phyloP scores from a whole-genome alignment of 2,888 invertebrate genomes.

The Lasioglossum calceatum region DNA sequence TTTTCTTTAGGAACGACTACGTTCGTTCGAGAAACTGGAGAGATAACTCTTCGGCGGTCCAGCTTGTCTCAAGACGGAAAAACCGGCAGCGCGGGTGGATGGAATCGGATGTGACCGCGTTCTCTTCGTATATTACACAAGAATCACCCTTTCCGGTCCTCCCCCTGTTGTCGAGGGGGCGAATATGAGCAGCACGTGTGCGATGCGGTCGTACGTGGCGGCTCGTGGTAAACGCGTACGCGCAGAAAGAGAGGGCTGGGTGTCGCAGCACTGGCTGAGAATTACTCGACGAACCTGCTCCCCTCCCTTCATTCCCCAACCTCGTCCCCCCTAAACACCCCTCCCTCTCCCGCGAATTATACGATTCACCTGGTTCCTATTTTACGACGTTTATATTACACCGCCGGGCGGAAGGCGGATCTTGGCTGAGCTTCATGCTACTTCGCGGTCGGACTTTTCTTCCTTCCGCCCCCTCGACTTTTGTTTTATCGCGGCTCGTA shows the following conservation, averaged over 20 bases:
- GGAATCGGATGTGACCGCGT: conserved; percentile 72
- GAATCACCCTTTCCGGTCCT: conserved; percentile 69
- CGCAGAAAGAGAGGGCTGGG: conserved; percentile 51
- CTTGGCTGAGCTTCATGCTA: conserved; percentile 72
- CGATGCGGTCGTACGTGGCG: conserved; percentile 73
- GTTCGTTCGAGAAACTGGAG: background rate
- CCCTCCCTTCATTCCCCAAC: conserved; percentile 43
- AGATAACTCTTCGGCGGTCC: conserved; percentile 25
- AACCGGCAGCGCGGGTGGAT: conserved; percentile 44
- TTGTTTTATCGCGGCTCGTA: conserved; percentile 51
- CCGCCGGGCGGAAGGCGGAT: conserved; percentile 77
- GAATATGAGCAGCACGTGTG: conserved; percentile 81
- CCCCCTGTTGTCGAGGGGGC: conserved; percentile 54
- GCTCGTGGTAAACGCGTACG: conserved; percentile 66
- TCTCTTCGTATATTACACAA: conserved; percentile 68
- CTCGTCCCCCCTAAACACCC: background rate
- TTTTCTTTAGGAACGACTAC: background rate
- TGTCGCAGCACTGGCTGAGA: conserved; percentile 71
- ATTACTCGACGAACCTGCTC: conserved; percentile 77
- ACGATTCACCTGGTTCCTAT: conserved; percentile 84
- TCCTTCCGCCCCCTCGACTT: conserved; percentile 32
- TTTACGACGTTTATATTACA: conserved; percentile 84
- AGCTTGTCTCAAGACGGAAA: conserved; percentile 36
- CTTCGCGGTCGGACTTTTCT: conserved; percentile 63
- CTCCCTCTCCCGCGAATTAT: conserved; percentile 79